Conservation (phyloP, 2,797 vertebrate genomes). For the Rachycentron canadum region DNA sequence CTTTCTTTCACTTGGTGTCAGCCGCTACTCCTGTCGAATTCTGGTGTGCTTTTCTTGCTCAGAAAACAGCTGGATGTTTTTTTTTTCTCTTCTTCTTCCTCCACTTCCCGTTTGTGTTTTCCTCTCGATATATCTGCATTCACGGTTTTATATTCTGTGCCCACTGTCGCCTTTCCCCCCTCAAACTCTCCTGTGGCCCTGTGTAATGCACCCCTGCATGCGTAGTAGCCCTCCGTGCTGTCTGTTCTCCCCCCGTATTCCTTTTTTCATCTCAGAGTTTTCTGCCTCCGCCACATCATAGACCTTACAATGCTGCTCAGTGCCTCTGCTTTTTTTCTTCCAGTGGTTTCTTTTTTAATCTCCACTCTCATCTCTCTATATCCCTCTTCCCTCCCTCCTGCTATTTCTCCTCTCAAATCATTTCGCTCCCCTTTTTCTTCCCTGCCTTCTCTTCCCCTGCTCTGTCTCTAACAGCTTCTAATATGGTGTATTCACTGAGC, state of each 20-base stretch:
- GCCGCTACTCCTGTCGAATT: constrained; percentile 70
- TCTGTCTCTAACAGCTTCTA: constrained; percentile 78
- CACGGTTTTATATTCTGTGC: constrained; percentile 28
- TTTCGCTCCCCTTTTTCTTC: constrained; percentile 54
- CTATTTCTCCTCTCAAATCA: constrained; percentile 65
- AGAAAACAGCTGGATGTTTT: constrained; percentile 35
- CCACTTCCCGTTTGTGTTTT: constrained; percentile 21
- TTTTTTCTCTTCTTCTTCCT: not conserved
- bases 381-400: constrained; percentile 28
- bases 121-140: constrained; percentile 20
- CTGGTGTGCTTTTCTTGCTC: constrained; percentile 47
- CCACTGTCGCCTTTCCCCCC: not conserved
- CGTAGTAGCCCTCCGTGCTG: constrained; percentile 18
- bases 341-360: constrained; percentile 69
- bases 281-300: constrained; percentile 38
- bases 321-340: constrained; percentile 28
- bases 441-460: constrained; percentile 41
- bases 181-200: constrained; percentile 34
- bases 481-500: constrained; percentile 81
- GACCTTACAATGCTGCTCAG: constrained; percentile 42
- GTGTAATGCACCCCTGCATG: constrained; percentile 26
- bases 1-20: constrained; percentile 79
- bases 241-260: constrained; percentile 1
- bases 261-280: constrained; percentile 10
- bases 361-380: constrained; percentile 62